These are phyloP conservation scores for Scomberomorus guttatus DNA, from an alignment of 2,797 vertebrate genomes.

Conservation along the genomic window DNA sequence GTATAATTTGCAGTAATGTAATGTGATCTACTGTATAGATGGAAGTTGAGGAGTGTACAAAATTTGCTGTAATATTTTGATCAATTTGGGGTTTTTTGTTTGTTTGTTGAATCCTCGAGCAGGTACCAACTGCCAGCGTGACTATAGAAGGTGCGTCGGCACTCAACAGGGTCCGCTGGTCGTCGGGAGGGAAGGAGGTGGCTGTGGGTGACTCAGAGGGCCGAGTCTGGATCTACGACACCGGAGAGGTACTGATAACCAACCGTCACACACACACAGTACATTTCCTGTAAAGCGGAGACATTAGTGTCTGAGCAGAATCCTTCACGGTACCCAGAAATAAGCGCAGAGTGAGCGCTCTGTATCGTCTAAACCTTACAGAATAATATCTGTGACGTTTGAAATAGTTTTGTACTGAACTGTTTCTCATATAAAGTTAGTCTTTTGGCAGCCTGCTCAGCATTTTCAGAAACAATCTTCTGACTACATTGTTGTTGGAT, in stretches of 20 bases:
- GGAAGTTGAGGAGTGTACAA: not conserved
- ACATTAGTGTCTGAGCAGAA: not conserved
- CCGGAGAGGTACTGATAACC: constrained; percentile 92
- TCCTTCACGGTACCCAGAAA: not conserved
- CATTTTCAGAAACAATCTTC: not conserved
- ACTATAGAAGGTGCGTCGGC: constrained; percentile 95
- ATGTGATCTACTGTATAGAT: not conserved
- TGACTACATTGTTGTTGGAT: constrained; percentile 30
- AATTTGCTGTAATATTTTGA: not conserved
- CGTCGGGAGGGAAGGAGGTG: constrained; percentile 94
- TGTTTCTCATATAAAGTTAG: constrained; percentile 9
- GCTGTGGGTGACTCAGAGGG: constrained; percentile 98
- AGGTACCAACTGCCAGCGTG: constrained; percentile 98
- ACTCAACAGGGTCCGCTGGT: constrained; percentile 96
- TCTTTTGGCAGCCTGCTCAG: constrained; percentile 33
- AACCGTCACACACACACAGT: not conserved
- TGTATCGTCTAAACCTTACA: not conserved
- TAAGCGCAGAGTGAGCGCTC: not conserved
- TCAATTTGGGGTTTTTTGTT: not conserved
- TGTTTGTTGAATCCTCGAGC: constrained; percentile 4
- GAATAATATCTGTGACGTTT: constrained; percentile 1
- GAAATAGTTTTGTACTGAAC: not conserved
- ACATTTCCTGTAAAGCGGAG: not conserved
- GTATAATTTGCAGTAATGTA: not conserved
- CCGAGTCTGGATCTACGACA: constrained; percentile 97